These are phyloP conservation scores for Ophiodon elongatus DNA, from an alignment of 2,113 vertebrate genomes.

Conservation along the genomic window DNA sequence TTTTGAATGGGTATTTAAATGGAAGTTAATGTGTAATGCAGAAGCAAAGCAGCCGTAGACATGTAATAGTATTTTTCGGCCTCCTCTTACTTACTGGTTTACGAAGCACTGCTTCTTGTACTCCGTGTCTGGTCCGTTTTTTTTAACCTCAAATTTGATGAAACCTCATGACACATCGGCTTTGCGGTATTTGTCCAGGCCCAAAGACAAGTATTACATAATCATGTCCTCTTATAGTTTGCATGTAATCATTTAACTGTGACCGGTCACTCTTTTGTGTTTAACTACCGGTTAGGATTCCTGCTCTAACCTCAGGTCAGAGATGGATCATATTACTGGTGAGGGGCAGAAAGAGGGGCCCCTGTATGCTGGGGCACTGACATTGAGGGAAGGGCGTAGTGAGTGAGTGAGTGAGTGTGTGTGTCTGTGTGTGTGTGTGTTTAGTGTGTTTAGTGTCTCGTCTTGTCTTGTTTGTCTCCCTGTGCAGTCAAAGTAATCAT, in stretches of 20 bases:
- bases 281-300: conserved; percentile 54
- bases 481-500: conserved; percentile 37
- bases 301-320: conserved; percentile 55
- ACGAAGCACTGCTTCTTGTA: not conserved
- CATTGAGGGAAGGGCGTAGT: conserved; percentile 40
- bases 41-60: not conserved
- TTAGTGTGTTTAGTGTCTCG: not conserved
- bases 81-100: not conserved
- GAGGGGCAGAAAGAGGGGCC: conserved; percentile 59
- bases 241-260: conserved; percentile 25
- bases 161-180: not conserved
- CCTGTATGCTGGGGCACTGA: conserved; percentile 40
- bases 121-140: not conserved
- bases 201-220: not conserved
- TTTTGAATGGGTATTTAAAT: conserved; percentile 45
- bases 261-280: conserved; percentile 51
- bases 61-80: not conserved
- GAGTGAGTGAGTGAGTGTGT: conserved; percentile 13
- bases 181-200: not conserved
- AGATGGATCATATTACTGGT: conserved; percentile 70
- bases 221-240: conserved; percentile 23
- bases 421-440: conserved; percentile 17
- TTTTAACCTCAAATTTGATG: not conserved
- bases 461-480: conserved; percentile 1
- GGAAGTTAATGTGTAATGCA: conserved; percentile 15